Percentiles rank a stretch among this genome's conserved stretches.
These are phyloP conservation scores for Drosophila arizonae DNA, from an alignment of 1,140 invertebrate species.

Conservation along the genomic window DNA sequence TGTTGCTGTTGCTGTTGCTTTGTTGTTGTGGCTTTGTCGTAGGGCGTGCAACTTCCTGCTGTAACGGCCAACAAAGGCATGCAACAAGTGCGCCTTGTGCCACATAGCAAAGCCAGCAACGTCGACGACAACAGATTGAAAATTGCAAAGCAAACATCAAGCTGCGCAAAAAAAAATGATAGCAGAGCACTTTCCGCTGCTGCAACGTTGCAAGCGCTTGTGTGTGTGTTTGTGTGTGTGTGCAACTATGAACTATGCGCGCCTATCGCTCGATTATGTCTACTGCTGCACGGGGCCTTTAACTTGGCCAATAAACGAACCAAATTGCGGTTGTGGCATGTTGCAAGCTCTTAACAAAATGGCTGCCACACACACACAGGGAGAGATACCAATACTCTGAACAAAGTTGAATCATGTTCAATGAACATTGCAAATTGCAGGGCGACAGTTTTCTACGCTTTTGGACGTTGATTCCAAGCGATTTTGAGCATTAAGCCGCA, in stretches of 20 bases:
- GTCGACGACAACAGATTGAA: conserved; percentile 25
- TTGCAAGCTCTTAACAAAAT: conserved; percentile 61
- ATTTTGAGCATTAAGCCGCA: conserved; percentile 27
- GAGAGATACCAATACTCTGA: conserved; percentile 28
- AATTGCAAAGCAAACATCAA: conserved; percentile 38
- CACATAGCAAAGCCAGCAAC: conserved; percentile 38
- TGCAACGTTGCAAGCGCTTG: conserved; percentile 1
- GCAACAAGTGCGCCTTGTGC: conserved; percentile 73
- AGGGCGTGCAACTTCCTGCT: conserved; percentile 59
- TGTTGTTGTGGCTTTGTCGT: conserved; percentile 23
- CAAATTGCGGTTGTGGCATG: conserved; percentile 40
- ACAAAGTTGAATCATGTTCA: conserved; percentile 13
- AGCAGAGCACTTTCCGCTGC: conserved; percentile 19
- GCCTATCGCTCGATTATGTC: conserved; percentile 33
- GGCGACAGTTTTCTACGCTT: conserved; percentile 31
- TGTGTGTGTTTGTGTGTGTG: not conserved
- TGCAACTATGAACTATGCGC: conserved; percentile 14
- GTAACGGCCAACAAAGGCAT: conserved; percentile 39
- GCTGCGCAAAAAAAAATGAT: conserved; percentile 15
- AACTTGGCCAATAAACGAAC: conserved; percentile 52
- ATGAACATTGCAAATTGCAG: conserved; percentile 36
- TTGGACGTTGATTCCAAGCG: conserved; percentile 19
- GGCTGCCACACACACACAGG: conserved; percentile 53
- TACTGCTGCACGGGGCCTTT: conserved; percentile 39
- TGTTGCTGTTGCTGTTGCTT: conserved; percentile 10